Percentiles rank a stretch among this genome's conserved stretches.
Evolutionary conservation across 1,140 invertebrate genomes (phyloP).

Genomic region (Drosophila parabipectinata): DNA sequence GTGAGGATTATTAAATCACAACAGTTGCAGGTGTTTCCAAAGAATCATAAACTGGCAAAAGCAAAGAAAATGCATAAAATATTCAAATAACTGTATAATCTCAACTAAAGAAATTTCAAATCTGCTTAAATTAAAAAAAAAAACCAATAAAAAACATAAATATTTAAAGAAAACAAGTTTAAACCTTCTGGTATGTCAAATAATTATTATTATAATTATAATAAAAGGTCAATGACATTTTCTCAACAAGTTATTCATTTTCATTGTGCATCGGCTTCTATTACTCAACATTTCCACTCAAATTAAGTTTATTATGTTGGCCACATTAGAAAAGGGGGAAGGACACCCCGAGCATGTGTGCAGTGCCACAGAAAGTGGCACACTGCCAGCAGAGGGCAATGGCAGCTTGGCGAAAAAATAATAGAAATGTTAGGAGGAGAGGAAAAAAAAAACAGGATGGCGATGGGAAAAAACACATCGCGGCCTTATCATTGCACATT

Average conservation of each 20-base stretch:
- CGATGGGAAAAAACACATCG: conserved; percentile 51
- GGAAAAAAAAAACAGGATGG: conserved; percentile 16
- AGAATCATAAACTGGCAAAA: not conserved
- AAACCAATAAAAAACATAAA: no score
- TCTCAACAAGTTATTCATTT: conserved; percentile 11
- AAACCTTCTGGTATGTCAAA: no score
- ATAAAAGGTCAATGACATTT: not conserved
- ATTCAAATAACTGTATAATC: not conserved
- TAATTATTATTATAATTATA: no score
- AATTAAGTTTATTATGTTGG: conserved; percentile 54
- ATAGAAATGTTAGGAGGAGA: conserved; percentile 21
- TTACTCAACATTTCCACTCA: conserved; percentile 33
- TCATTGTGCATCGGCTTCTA: conserved; percentile 3
- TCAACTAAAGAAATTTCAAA: not conserved
- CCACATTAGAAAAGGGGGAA: conserved; percentile 12
- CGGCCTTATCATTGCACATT: conserved; percentile 78
- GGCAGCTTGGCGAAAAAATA: conserved; percentile 44
- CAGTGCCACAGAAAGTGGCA: conserved; percentile 43
- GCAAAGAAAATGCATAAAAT: conserved; percentile 14
- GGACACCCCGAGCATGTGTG: conserved; percentile 37
- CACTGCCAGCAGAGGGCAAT: conserved; percentile 50
- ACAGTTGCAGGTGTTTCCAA: conserved; percentile 40
- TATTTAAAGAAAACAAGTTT: no score
- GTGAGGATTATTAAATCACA: conserved; percentile 70
- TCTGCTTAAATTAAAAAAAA: no score